Evolutionary conservation across 2,888 invertebrate species (phyloP), one percentile per base, ranked within the genome.

Genomic region (Folsomia candida): DNA sequence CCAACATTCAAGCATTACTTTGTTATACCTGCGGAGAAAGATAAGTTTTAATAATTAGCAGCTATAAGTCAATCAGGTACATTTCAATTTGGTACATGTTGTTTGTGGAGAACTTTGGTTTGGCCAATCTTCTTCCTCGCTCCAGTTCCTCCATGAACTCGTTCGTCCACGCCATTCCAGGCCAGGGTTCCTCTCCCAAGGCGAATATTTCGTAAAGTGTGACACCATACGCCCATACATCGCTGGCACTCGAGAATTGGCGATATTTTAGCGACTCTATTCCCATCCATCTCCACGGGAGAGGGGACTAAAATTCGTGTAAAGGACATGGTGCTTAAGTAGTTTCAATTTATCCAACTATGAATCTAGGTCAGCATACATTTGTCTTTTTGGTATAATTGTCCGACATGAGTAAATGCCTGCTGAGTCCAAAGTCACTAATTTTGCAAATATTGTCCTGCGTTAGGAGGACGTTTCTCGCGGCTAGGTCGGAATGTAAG

Each of bases 1-100:
- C 75, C 75, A 75, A 47, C 72, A 71, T 57, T 61, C 57, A 67
- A 67, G 47, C 72, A 75, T 73, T 2, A 75, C 47, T n/a, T 67
- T 20, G 26, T 64, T 58, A 68, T 75, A 75, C 64, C 75, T 75
- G 22, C 59, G 47, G 27, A 25, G 2, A 61, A 63, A 51, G 22
- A 47, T 47, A 14, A 18, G 47, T 47, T 47, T 47, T 14, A 47
- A 47, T n/a, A 22, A 63, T 28, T 29, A 20, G 63, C 20, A 18
- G n/a, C 14, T 11, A 65, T 51, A 3, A 4, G 2, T 47, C 26
- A 22, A 28, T n/a, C 20, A 63, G 22, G 20, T 37, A 22, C 14
- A 25, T 26, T 26, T 28, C 18, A 57, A 59, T 18, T 51, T 68
- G 54, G 28, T 72, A 75, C 75, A 73, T 61, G 37, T 70, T 67